Evolutionary conservation across 2,888 invertebrate genomes (phyloP), one percentile per base, ranked within the genome.

Genomic region (Cyclophora albipunctata): DNA sequence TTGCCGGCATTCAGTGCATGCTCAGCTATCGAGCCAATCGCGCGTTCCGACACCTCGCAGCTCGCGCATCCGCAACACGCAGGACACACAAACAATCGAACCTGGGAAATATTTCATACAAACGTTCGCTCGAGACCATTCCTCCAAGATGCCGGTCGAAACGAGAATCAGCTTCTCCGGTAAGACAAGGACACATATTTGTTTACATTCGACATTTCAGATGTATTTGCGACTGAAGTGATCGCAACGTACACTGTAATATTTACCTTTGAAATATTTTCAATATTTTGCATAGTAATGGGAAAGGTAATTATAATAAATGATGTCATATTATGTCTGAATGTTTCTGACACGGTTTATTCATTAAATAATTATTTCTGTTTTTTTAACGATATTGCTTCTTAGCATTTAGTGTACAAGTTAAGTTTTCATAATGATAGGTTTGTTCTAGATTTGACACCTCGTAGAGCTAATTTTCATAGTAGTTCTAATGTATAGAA

Each of bases 101-200:
- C 53, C 53, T 46, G 51, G 34, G 45, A 40, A 61, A 50, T 50
- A 58, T 49, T 57, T 51, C 50, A 52, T 53, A 51, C 20, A 51
- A 52, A 53, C 54, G 49, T 60, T 20, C 20, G 5, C 37, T 37
- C 5, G 37, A 37, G 37, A 37, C 20, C 20, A 56, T 49, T 44
- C 47, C 46, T 52, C 54, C 57, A 81, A 73, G 64, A 87, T 87
- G 88, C 88, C 88, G 62, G 86, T 84, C 59, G 87, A 87, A 79
- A 85, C 86, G 59, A 87, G 71, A 82, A 87, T 87, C 60, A 86
- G 87, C 77, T 88, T 87, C 70, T 87, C 87, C 62, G 88, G 88
- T 88, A 62, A 86, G 88, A 84, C 20, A 1, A 1, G 55, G 55
- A 48, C 6, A 20, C 34, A 5, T 42, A 37, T 50, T 43, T 45